Evolutionary conservation across 2,888 invertebrate genomes (phyloP), one percentile per base, ranked within the genome.

Genomic region (Lepidochitona cinerea): DNA sequence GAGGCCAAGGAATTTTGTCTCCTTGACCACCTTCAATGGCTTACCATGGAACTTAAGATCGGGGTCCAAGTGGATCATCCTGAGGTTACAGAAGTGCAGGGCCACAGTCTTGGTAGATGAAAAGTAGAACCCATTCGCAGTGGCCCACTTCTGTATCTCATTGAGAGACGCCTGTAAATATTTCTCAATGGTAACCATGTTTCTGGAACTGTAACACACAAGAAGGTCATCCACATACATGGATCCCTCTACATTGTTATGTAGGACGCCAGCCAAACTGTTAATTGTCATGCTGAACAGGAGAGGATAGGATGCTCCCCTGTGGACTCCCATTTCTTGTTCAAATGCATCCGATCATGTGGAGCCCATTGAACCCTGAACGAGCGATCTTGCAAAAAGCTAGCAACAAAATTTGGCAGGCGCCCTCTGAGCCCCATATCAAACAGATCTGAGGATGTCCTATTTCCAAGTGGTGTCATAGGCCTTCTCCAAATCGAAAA

Each of bases 381-480:
- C 12, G 12, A 32, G 14, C 67, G 37, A 37, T 67, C 35, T 12
- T 36, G 12, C n/a, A 70, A 35, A 41, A 73, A 70, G 23, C 23
- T 9, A 35, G 73, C 72, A 18, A 80, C 67, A 67, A 79, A 81
- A 54, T 68, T 36, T 12, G 75, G 76, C 9, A 75, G 68, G 36
- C 72, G 70, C 29, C 79, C 83, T 37, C 69, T 71, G 7, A 81
- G 69, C 5, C 78, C 79, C 36, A 81, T 52, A 26, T 67, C 37
- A 7, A 72, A 65, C 1, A 81, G 71, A 36, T 77, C 76, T 32
- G 14, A 77, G 9, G 36, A 77, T 77, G 7, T 72, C 74, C 67
- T 70, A 59, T 54, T 75, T 68, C 79, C 81, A 80, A 12, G 75
- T 75, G 18, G 70, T 75, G 52, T 79, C 78, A 64, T 81, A 80